phyloP scores from a whole-genome alignment of 2,113 vertebrate species.

The Scatophagus argus region DNA sequence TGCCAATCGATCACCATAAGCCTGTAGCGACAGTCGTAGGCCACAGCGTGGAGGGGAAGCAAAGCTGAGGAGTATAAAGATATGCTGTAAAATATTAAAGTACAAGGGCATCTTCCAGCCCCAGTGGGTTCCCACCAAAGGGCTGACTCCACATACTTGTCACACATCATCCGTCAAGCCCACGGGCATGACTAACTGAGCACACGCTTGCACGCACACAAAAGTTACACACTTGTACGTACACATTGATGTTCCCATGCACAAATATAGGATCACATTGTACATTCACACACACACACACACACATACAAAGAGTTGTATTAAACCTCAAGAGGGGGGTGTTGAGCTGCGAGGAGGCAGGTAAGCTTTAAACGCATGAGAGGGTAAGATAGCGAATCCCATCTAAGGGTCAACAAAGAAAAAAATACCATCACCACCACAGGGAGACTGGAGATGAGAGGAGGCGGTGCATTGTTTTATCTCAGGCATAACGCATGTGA shows the following conservation, averaged over 20 bases:
- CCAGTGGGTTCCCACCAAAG: constrained; percentile 75
- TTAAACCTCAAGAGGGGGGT: constrained; percentile 58
- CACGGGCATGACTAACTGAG: constrained; percentile 32
- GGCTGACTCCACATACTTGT: constrained; percentile 81
- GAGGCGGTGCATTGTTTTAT: constrained; percentile 69
- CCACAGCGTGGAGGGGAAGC: constrained; percentile 32
- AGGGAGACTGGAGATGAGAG: constrained; percentile 51
- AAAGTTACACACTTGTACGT: neutral
- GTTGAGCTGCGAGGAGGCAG: constrained; percentile 56
- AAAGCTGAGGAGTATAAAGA: constrained; percentile 60
- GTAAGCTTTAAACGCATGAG: constrained; percentile 52
- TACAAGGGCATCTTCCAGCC: constrained; percentile 77
- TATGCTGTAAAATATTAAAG: constrained; percentile 73
- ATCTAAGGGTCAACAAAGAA: constrained; percentile 37
- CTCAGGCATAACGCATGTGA: constrained; percentile 63
- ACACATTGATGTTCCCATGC: constrained; percentile 4
- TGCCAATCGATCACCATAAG: constrained; percentile 69
- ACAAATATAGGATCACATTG: constrained; percentile 17
- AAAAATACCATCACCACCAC: constrained; percentile 6
- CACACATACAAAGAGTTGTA: constrained; percentile 4
- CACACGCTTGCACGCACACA: constrained; percentile 4
- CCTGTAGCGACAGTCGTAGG: constrained; percentile 37
- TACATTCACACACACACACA: constrained; percentile 2
- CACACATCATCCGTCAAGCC: constrained; percentile 79
- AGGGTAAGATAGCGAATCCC: constrained; percentile 42